Evolutionary conservation across 2,113 vertebrate species (phyloP).

Genomic region (Corydoras sp.): DNA sequence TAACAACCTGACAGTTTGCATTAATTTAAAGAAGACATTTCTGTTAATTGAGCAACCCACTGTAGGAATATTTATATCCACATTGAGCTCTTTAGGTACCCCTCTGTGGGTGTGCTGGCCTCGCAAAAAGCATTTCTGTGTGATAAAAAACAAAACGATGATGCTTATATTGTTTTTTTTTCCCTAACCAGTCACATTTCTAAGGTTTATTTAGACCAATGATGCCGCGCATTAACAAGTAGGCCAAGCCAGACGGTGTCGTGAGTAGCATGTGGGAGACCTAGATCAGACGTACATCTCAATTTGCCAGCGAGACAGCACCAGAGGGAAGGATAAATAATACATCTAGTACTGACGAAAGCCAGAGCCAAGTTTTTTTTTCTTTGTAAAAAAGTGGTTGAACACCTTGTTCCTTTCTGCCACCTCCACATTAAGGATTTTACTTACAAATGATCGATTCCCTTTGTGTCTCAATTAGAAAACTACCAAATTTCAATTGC

Average conservation of each 20-base stretch:
- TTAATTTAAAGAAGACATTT: conserved; percentile 4
- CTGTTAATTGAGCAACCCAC: neutral
- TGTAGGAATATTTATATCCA: neutral
- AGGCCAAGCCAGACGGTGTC: neutral
- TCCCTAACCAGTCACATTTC: neutral
- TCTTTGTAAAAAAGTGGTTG: conserved; percentile 30
- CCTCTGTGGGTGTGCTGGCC: neutral
- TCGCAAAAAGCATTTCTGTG: neutral
- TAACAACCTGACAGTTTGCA: conserved; percentile 3
- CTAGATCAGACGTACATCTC: conserved; percentile 24
- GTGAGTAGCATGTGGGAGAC: conserved; percentile 3
- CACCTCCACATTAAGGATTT: conserved; percentile 1
- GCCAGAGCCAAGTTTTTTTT: conserved; percentile 31
- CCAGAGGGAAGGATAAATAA: conserved; percentile 45
- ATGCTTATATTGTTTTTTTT: too few relatives aligned
- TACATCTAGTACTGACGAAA: conserved; percentile 43
- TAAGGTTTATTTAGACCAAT: conserved; percentile 4
- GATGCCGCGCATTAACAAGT: neutral
- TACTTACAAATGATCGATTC: neutral
- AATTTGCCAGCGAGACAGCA: conserved; percentile 25
- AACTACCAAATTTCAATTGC: neutral
- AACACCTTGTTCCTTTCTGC: conserved; percentile 24
- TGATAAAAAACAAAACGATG: too few relatives aligned
- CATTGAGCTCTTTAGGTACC: neutral
- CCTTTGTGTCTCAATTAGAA: neutral